Base-by-base conservation (phyloP, 92 coral and sea anemone species). In the Bergia puertoricense region DNA sequence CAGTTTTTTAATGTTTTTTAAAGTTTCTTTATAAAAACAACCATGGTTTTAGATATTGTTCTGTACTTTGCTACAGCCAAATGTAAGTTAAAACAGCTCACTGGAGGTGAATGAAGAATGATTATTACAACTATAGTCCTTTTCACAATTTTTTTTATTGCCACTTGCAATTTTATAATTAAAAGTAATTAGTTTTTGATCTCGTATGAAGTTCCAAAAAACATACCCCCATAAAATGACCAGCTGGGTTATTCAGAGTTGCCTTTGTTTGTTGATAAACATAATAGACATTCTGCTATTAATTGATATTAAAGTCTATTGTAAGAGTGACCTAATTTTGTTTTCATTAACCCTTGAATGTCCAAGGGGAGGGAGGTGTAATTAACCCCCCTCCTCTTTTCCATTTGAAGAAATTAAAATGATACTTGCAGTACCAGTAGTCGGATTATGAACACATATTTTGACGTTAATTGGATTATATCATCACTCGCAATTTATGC, bases 61-160 rank as follows among this genome's bases (percentile, higher is more conserved):
- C 74, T 68, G 74, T 68, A 68, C 30, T 68, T 68, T 68, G 74
- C 74, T 68, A 68, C 74, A 68, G 74, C 74, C 74, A 68, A 68
- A 68, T 68, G 74, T 68, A 68, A 68, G 74, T 68, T 68, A 68
- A 68, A 68, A 68, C 74, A 68, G 74, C 74, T 68, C 74, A 68
- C 74, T 68, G 74, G 74, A 68, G 74, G 74, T 68, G 74, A 68
- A 68, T 68, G 74, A 68, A 68, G 74, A 68, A 68, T 68, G 74
- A 68, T 68, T 68, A 68, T 68, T 68, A 68, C 74, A 68, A 68
- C 74, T 68, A 68, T 68, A 68, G 74, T 68, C 74, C 74, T 68
- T 68, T 68, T 68, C 74, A 68, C 74, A 68, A 68, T 68, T 68
- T 68, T 68, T 68, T 68, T 68, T 68, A 68, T 68, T 68, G 74